These are phyloP conservation scores for Drosophila bocqueti DNA, from an alignment of 1,140 invertebrate genomes.

Conservation along the genomic window DNA sequence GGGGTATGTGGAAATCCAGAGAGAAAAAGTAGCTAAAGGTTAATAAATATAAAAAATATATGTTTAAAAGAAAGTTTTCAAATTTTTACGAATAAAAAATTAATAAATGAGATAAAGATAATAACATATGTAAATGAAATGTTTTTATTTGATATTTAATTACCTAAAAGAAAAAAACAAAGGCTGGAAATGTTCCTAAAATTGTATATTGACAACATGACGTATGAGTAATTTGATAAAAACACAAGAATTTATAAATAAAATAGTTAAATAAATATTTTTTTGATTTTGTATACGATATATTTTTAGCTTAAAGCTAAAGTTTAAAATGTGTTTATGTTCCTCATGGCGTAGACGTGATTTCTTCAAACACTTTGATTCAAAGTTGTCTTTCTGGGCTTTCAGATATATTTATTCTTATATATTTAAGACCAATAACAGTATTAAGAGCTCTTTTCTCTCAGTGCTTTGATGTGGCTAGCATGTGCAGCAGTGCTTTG, in stretches of 20 bases:
- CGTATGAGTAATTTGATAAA: too few relatives aligned
- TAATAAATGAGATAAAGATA: not conserved
- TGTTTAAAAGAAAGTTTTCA: not conserved
- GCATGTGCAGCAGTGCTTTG: slow-evolving; percentile 44
- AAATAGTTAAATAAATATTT: too few relatives aligned
- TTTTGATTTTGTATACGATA: too few relatives aligned
- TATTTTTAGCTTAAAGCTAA: too few relatives aligned
- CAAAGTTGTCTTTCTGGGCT: not conserved
- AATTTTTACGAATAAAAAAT: not conserved
- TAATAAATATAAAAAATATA: not conserved
- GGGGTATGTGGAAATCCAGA: not conserved
- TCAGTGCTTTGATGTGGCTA: slow-evolving; percentile 23
- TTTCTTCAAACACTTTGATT: not conserved
- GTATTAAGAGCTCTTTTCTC: not conserved
- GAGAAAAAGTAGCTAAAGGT: not conserved
- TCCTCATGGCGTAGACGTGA: not conserved
- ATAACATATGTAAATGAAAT: too few relatives aligned
- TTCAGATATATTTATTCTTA: too few relatives aligned
- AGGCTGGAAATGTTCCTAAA: too few relatives aligned
- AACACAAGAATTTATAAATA: too few relatives aligned
- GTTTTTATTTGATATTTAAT: too few relatives aligned
- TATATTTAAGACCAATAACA: not conserved
- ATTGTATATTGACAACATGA: too few relatives aligned
- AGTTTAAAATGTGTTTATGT: too few relatives aligned
- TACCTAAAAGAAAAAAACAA: too few relatives aligned